These are phyloP conservation scores for Venustoraphidia nigricollis DNA, from an alignment of 2,888 invertebrate species.

Conservation along the genomic window DNA sequence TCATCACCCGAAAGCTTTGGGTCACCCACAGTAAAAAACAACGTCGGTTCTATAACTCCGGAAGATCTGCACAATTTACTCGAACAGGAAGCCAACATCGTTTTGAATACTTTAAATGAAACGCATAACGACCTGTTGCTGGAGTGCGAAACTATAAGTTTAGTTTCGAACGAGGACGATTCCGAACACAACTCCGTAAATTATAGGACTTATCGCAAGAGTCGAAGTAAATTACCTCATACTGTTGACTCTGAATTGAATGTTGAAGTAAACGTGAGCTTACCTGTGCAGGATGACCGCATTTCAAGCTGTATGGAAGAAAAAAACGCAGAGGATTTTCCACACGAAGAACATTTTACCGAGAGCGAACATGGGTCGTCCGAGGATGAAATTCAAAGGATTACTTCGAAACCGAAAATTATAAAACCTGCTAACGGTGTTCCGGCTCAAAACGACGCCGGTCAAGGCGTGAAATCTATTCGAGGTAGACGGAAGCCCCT, in stretches of 20 bases:
- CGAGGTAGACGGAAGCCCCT: constrained; percentile 52
- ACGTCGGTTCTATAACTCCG: constrained; percentile 14
- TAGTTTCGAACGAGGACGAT: constrained; percentile 58
- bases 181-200: constrained; percentile 44
- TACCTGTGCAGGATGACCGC: no score
- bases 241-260: constrained; percentile 24
- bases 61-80: constrained; percentile 31
- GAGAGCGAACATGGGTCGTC: constrained; percentile 4
- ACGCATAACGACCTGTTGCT: constrained; percentile 30
- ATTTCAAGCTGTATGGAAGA: no score
- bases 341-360: not conserved
- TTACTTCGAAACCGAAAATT: constrained; percentile 37
- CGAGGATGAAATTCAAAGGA: constrained; percentile 22
- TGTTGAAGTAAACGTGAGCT: no score
- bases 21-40: constrained; percentile 8
- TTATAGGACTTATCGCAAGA: constrained; percentile 41
- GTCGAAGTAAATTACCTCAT: constrained; percentile 32
- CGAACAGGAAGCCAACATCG: constrained; percentile 38
- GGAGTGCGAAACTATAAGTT: constrained; percentile 48
- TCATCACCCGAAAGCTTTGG: constrained; percentile 34
- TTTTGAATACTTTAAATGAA: constrained; percentile 35
- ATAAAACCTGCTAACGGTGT: constrained; percentile 32
- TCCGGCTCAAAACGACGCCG: constrained; percentile 25
- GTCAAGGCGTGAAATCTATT: constrained; percentile 20
- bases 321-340: not conserved